Conservation (phyloP, 1,140 invertebrate species). For the Druon quercuslanigerum region DNA sequence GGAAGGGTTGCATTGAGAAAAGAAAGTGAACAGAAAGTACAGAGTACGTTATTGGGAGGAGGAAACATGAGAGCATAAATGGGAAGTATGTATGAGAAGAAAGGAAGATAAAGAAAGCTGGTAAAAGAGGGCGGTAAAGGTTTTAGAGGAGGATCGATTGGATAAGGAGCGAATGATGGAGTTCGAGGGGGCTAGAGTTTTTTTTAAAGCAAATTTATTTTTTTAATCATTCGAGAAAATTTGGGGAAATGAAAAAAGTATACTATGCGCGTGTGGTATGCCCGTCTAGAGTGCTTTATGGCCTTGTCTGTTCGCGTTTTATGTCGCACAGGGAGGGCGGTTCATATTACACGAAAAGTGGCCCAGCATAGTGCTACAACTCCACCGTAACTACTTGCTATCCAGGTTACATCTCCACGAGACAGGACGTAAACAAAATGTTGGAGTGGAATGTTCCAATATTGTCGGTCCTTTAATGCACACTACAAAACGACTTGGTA, state of each 20-base stretch:
- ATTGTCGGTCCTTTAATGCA: constrained; percentile 9
- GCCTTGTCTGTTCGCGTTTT: constrained; percentile 16
- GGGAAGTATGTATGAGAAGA: too few species aligned
- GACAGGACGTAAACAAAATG: constrained; percentile 3
- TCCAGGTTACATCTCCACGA: background rate
- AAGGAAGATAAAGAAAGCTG: too few species aligned
- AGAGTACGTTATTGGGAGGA: too few species aligned
- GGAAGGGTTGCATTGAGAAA: too few species aligned
- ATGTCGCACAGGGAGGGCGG: constrained; percentile 2
- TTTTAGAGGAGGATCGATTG: too few species aligned
- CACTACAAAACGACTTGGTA: background rate
- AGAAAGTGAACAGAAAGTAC: too few species aligned
- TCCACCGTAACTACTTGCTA: constrained; percentile 9
- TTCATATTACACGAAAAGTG: constrained; percentile 19
- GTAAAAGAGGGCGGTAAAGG: too few species aligned
- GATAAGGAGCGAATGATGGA: too few species aligned
- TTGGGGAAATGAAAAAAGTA: background rate
- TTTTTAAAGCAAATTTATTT: too few species aligned
- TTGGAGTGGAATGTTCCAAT: background rate
- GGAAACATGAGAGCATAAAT: too few species aligned
- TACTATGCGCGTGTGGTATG: background rate
- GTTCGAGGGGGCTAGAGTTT: too few species aligned
- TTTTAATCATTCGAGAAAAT: too few species aligned
- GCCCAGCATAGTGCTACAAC: constrained; percentile 7
- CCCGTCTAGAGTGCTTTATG: constrained; percentile 18